Base-by-base conservation (phyloP, 1,140 invertebrate species). In the Diabrotica virgifera region DNA sequence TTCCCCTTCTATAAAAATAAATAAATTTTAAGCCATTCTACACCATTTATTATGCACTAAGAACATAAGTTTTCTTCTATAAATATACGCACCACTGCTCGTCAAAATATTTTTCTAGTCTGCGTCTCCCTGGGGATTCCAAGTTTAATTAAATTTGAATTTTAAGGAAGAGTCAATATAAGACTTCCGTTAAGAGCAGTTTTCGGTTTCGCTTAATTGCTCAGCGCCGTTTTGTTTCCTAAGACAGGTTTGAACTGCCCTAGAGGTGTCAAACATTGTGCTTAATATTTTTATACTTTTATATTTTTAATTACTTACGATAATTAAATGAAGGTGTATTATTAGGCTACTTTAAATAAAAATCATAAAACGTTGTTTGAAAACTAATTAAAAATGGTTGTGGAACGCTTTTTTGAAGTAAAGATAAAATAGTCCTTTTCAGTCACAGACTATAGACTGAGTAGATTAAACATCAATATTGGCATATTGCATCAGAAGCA, bases 111-210 rank as follows among this genome's bases (percentile, higher is more conserved):
- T 46, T 46, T 46, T 46, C n/a, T 46, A n/a, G 12, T 24, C 53
- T 55, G 2, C 35, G 9, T 55, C 13, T 55, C 13, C 9, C 35
- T 55, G 12, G 14, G 12, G 53, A 55, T 13, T 14, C 10, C 9
- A 55, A 55, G 14, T 55, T 55, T 55, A 55, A 55, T 55, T 55
- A 55, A 55, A 55, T 55, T 55, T 13, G 53, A 55, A 55, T 55
- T 55, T 55, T 36, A 36, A 11, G 8, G 12, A 24, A 55, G 14
- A 24, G 53, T 55, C 53, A 55, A 55, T 55, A 55, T 55, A 36
- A 36, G 53, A 36, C 53, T 55, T 55, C 53, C 13, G 24, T 24
- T 24, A 36, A 46, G 40, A 46, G 40, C 40, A 46, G 40, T 46
- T 46, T 46, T 46, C 8, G 40, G 40, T 46, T 46, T 10, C 40